phyloP scores from a whole-genome alignment of 1,140 invertebrate species.

The Sinella curviseta region DNA sequence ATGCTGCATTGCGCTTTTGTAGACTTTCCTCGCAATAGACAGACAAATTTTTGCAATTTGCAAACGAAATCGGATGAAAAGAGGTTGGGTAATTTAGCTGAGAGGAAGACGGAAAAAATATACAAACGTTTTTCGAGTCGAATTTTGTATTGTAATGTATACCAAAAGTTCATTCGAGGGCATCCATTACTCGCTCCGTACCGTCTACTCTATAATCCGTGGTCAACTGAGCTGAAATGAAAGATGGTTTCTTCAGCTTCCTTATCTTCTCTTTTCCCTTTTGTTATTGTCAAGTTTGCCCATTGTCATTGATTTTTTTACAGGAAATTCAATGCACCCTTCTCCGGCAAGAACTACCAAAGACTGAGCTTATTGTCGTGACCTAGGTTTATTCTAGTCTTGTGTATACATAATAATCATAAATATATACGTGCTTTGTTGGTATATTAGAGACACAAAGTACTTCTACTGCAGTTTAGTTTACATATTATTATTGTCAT shows the following conservation, averaged over 20 bases:
- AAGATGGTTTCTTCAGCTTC: background rate
- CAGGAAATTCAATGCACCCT: background rate
- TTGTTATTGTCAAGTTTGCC: background rate
- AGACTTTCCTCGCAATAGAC: no score
- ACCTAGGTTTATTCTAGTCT: background rate
- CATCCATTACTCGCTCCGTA: background rate
- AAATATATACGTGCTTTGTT: no score
- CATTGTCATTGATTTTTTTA: slow-evolving; percentile 6
- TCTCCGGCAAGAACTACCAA: no score
- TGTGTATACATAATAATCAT: background rate
- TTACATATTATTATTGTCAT: no score
- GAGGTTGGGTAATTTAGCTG: no score
- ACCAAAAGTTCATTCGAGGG: slow-evolving; percentile 21
- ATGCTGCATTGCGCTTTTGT: no score
- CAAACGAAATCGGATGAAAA: no score
- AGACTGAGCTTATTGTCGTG: background rate
- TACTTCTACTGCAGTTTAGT: no score
- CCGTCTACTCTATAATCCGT: background rate
- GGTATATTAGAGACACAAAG: no score
- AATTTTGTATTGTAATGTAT: background rate
- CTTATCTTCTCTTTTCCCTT: background rate
- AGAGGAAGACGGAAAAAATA: no score
- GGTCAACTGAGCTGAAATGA: slow-evolving; percentile 14
- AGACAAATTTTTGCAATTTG: no score
- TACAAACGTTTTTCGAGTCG: no score